Evolutionary conservation across 2,888 invertebrate genomes (phyloP).

Genomic region (Drosophila glabriapex): DNA sequence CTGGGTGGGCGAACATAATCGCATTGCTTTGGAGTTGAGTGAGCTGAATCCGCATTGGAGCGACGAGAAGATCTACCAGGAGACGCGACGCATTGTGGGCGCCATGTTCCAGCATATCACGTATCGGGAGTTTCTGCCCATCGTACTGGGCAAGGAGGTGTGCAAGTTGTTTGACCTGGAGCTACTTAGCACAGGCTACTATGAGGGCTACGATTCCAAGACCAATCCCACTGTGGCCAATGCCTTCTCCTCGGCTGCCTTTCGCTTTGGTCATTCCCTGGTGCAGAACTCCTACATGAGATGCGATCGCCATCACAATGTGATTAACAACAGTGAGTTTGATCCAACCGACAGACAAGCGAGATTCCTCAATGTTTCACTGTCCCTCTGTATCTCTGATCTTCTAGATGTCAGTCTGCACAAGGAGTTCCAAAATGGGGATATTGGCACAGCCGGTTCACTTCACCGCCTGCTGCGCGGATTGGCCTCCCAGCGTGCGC

Average conservation of each 20-base stretch:
- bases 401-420: slow-evolving; percentile 91
- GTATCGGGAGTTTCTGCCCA: slow-evolving; percentile 93
- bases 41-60: slow-evolving; percentile 94
- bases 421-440: slow-evolving; percentile 90
- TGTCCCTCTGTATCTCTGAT: background rate
- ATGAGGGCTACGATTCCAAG: slow-evolving; percentile 89
- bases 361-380: background rate
- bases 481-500: slow-evolving; percentile 91
- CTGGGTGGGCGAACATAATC: slow-evolving; percentile 86
- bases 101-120: slow-evolving; percentile 94
- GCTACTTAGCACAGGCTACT: slow-evolving; percentile 89
- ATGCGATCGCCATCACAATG: slow-evolving; percentile 89
- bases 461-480: slow-evolving; percentile 92
- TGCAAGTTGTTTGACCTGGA: slow-evolving; percentile 91
- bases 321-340: slow-evolving; percentile 90
- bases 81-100: slow-evolving; percentile 92
- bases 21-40: slow-evolving; percentile 90
- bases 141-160: slow-evolving; percentile 91
- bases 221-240: slow-evolving; percentile 92
- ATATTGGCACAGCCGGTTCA: slow-evolving; percentile 92
- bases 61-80: slow-evolving; percentile 94
- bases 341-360: background rate
- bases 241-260: slow-evolving; percentile 93
- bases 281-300: slow-evolving; percentile 92
- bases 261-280: slow-evolving; percentile 94